phyloP scores from a whole-genome alignment of 2,113 vertebrate genomes.

The Menidia beryllina region DNA sequence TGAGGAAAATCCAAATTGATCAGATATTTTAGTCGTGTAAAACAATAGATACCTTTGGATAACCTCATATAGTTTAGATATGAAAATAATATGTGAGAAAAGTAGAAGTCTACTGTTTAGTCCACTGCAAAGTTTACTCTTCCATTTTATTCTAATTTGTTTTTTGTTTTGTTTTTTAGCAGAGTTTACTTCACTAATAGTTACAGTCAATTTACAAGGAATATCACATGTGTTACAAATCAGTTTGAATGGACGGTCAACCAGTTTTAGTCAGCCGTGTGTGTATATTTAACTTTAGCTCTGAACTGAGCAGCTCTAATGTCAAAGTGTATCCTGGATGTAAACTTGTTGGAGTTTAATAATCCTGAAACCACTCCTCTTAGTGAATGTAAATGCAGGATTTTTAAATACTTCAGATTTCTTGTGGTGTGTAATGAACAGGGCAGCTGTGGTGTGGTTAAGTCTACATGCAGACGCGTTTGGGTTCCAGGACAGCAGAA shows the following conservation, averaged over 20 bases:
- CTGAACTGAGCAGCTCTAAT: neutral
- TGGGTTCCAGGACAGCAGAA: constrained; percentile 27
- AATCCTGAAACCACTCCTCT: neutral
- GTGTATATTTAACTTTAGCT: neutral
- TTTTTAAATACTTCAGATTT: neutral
- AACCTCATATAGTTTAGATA: neutral
- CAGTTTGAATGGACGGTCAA: too few species aligned
- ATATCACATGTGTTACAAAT: neutral
- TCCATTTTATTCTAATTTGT: neutral
- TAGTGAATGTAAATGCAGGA: neutral
- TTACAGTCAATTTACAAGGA: neutral
- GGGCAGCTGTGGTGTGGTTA: too few species aligned
- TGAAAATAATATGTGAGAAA: too few species aligned
- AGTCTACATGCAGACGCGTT: too few species aligned
- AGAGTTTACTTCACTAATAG: neutral
- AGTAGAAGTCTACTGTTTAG: neutral
- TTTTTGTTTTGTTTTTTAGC: neutral
- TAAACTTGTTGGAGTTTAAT: neutral
- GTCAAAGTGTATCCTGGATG: neutral
- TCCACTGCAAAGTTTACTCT: too few species aligned
- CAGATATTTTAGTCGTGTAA: too few species aligned
- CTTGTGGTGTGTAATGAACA: too few species aligned
- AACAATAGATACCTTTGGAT: too few species aligned
- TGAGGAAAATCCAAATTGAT: too few species aligned
- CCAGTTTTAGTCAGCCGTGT: neutral